Conservation (phyloP, 2,888 invertebrate species). For the Meteorus cinctellus region DNA sequence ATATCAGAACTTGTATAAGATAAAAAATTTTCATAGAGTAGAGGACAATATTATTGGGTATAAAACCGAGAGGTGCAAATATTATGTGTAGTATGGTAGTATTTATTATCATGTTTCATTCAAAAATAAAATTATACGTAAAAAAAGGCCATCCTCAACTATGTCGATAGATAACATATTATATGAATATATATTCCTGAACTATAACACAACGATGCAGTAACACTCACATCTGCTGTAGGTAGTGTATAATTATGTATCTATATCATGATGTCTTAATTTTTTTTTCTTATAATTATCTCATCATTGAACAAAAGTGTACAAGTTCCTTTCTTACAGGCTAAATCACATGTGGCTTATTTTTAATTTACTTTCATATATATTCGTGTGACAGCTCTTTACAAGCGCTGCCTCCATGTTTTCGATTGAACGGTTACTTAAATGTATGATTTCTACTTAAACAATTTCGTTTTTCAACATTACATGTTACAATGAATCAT, state of each 20-base stretch:
- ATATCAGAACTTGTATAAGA: too few relatives aligned
- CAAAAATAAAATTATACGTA: slow-evolving; percentile 74
- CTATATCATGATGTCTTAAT: slow-evolving; percentile 55
- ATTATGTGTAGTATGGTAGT: slow-evolving; percentile 64
- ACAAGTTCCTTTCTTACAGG: slow-evolving; percentile 61
- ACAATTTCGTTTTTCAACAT: not conserved
- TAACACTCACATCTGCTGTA: slow-evolving; percentile 54
- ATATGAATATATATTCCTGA: slow-evolving; percentile 52
- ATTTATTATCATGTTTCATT: slow-evolving; percentile 72
- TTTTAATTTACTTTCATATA: slow-evolving; percentile 67
- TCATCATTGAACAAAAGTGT: slow-evolving; percentile 33
- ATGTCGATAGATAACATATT: slow-evolving; percentile 60
- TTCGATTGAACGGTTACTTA: slow-evolving; percentile 16
- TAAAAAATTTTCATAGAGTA: too few relatives aligned
- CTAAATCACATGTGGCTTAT: slow-evolving; percentile 72
- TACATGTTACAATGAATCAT: not conserved
- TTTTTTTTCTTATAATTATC: slow-evolving; percentile 48
- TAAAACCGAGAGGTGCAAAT: not conserved
- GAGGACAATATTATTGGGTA: not conserved
- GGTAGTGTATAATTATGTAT: slow-evolving; percentile 57
- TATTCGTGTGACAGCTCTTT: slow-evolving; percentile 64
- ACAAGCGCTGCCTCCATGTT: slow-evolving; percentile 36
- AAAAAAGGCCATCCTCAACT: slow-evolving; percentile 70
- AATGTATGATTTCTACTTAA: not conserved
- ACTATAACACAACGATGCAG: slow-evolving; percentile 52